These are phyloP conservation scores for Leiothrix lutea DNA, from an alignment of 2,113 vertebrate species.

Conservation along the genomic window DNA sequence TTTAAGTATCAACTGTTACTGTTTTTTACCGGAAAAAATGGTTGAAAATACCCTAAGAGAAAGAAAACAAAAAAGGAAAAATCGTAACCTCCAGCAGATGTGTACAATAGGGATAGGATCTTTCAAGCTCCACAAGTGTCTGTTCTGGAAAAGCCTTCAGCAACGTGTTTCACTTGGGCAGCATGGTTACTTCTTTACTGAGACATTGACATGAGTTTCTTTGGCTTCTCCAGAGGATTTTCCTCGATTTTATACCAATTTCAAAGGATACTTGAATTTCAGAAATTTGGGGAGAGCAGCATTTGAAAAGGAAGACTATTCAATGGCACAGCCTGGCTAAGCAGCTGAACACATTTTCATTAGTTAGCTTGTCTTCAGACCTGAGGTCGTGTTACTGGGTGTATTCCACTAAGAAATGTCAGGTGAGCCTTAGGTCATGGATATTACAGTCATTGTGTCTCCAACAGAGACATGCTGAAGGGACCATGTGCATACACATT, in stretches of 20 bases:
- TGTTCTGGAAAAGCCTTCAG: background rate
- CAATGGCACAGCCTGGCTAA: background rate
- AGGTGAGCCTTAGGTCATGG: background rate
- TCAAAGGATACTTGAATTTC: background rate
- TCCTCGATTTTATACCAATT: background rate
- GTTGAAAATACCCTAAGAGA: background rate
- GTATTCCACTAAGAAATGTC: background rate
- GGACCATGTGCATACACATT: background rate
- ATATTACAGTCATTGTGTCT: background rate
- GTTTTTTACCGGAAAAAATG: background rate
- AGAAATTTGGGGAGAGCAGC: background rate
- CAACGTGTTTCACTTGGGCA: background rate
- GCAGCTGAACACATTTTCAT: background rate
- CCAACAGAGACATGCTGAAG: background rate
- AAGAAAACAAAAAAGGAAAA: background rate
- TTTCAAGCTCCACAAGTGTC: background rate
- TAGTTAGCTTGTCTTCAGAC: background rate
- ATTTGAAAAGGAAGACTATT: background rate
- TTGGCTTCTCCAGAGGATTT: background rate
- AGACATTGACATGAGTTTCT: background rate
- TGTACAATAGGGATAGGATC: background rate
- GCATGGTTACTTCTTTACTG: background rate
- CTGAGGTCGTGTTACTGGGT: background rate
- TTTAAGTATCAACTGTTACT: fast-evolving
- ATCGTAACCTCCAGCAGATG: background rate